phyloP scores from a whole-genome alignment of 2,113 vertebrate genomes.

The Chroicocephalus ridibundus region DNA sequence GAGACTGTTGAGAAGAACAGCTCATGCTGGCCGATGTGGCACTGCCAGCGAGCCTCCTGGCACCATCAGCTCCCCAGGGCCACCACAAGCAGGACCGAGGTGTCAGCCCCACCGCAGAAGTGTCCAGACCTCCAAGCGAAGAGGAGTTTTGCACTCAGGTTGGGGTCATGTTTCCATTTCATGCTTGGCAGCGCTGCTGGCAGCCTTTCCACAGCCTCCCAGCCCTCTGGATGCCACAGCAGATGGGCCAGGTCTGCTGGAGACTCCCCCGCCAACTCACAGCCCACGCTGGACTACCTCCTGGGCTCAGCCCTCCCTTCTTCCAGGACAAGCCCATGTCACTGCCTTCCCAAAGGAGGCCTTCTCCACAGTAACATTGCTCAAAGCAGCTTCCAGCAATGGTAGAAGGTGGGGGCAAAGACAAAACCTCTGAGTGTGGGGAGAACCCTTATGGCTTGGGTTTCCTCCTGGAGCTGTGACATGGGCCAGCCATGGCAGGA shows the following conservation, averaged over 20 bases:
- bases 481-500: neutral
- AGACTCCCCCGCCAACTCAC: neutral
- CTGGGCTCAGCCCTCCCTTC: neutral
- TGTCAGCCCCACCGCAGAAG: neutral
- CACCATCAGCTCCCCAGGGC: neutral
- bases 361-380: fast-evolving
- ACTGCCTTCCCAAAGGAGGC: neutral
- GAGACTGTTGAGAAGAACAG: neutral
- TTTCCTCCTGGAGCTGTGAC: neutral
- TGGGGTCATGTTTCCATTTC: neutral
- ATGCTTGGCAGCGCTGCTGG: neutral
- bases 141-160: neutral
- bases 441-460: neutral
- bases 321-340: neutral
- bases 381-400: neutral
- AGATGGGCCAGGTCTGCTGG: neutral
- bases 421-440: neutral
- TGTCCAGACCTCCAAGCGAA: neutral
- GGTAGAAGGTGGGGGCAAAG: neutral
- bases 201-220: neutral
- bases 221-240: neutral
- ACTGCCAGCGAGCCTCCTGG: neutral
- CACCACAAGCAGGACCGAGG: neutral
- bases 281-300: neutral
- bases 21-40: neutral